Conservation (phyloP, 2,797 vertebrate species). For the Psittacula derbiana region DNA sequence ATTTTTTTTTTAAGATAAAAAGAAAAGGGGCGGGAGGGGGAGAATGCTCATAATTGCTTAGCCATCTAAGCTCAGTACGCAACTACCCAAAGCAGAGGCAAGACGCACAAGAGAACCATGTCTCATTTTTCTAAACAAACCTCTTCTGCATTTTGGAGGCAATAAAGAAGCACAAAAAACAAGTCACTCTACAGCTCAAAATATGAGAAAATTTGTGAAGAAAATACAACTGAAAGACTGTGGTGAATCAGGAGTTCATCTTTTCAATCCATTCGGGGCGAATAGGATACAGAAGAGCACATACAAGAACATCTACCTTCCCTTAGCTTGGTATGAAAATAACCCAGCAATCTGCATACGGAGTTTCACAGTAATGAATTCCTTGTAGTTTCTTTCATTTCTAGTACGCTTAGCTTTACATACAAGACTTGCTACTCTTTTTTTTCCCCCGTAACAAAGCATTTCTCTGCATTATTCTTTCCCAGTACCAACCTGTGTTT, state of each 20-base stretch:
- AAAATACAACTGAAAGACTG: background rate
- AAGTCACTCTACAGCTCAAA: background rate
- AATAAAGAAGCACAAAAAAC: background rate
- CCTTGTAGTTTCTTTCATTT: background rate
- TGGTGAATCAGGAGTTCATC: background rate
- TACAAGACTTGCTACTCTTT: background rate
- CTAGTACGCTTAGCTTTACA: background rate
- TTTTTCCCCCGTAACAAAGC: background rate
- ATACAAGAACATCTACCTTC: background rate
- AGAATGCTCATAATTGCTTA: background rate
- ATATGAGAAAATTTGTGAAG: background rate
- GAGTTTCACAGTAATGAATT: background rate
- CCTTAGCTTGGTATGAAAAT: background rate
- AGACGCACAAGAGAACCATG: background rate
- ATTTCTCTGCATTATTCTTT: background rate
- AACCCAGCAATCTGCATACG: background rate
- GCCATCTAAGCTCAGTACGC: background rate
- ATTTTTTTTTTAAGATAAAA: too few species aligned
- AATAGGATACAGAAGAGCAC: background rate
- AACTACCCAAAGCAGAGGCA: background rate
- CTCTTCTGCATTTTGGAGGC: background rate
- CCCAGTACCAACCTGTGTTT: background rate
- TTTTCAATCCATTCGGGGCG: background rate
- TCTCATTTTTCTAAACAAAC: background rate
- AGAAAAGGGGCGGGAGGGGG: background rate